Conservation (phyloP, 2,888 invertebrate species). For the Cheilosia vulpina region DNA sequence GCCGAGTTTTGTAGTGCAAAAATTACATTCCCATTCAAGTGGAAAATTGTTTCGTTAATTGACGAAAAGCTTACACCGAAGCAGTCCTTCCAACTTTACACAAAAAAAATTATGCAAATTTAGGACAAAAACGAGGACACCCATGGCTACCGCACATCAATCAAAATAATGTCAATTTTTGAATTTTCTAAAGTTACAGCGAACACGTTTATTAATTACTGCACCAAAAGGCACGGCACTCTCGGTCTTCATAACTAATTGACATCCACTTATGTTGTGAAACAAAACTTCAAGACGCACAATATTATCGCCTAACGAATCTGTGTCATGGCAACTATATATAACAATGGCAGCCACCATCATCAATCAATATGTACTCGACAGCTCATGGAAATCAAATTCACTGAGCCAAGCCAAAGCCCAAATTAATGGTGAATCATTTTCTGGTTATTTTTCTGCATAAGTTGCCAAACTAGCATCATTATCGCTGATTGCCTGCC, state of each 20-base stretch:
- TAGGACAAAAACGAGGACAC: too few species aligned
- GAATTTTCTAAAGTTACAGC: too few species aligned
- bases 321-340: conserved; percentile 5
- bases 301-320: conserved; percentile 3
- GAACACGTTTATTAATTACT: too few species aligned
- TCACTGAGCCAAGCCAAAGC: background rate
- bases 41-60: conserved; percentile 2
- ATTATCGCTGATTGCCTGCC: conserved; percentile 46
- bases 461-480: conserved; percentile 39
- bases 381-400: background rate
- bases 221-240: too few species aligned
- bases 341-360: background rate
- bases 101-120: background rate
- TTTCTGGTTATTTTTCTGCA: conserved; percentile 9
- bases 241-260: too few species aligned
- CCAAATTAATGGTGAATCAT: conserved; percentile 7
- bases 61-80: background rate
- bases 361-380: conserved; percentile 13
- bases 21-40: background rate
- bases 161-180: too few species aligned
- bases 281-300: background rate
- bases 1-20: background rate
- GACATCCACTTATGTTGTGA: background rate
- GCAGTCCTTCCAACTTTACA: background rate
- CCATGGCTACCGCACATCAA: too few species aligned